Percentiles rank a stretch among this genome's conserved stretches.
Evolutionary conservation across 1,140 invertebrate genomes (phyloP).

Genomic region (Ylistrum balloti): DNA sequence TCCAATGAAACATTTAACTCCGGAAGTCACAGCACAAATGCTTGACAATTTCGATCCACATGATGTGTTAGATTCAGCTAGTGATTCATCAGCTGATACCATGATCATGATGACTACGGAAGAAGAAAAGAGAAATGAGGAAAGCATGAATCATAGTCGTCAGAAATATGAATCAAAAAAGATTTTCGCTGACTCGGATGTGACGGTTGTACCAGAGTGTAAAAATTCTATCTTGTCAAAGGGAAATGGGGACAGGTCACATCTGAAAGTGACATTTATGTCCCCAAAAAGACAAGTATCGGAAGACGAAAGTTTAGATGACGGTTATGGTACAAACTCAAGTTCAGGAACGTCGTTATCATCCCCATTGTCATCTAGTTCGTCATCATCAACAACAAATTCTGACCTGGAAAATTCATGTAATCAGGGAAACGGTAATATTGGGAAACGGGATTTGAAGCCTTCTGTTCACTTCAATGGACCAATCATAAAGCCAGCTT

Average conservation of each 20-base stretch:
- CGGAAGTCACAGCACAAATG: slow-evolving; percentile 69
- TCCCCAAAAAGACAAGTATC: slow-evolving; percentile 43
- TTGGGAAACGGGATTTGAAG: background rate
- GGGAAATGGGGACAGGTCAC: background rate
- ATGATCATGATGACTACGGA: slow-evolving; percentile 79
- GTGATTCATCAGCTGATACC: slow-evolving; percentile 75
- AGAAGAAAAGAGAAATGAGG: slow-evolving; percentile 71
- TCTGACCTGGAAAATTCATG: slow-evolving; percentile 60
- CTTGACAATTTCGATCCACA: slow-evolving; percentile 69
- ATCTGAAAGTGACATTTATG: slow-evolving; percentile 19
- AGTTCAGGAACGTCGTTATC: slow-evolving; percentile 70
- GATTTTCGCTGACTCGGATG: background rate
- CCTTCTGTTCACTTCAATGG: slow-evolving; percentile 4
- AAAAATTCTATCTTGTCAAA: background rate
- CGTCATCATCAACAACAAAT: slow-evolving; percentile 56
- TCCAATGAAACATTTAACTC: slow-evolving; percentile 71
- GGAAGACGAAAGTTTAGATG: slow-evolving; percentile 66
- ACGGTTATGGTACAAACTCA: slow-evolving; percentile 74
- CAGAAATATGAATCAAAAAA: slow-evolving; percentile 61
- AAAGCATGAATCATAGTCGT: slow-evolving; percentile 70
- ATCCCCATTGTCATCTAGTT: slow-evolving; percentile 73
- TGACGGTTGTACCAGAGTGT: slow-evolving; percentile 46
- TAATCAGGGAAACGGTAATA: slow-evolving; percentile 58
- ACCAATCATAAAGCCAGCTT: background rate
- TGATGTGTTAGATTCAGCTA: slow-evolving; percentile 68